These are phyloP conservation scores for Cyaniris semiargus DNA, from an alignment of 2,888 invertebrate genomes.

Conservation along the genomic window DNA sequence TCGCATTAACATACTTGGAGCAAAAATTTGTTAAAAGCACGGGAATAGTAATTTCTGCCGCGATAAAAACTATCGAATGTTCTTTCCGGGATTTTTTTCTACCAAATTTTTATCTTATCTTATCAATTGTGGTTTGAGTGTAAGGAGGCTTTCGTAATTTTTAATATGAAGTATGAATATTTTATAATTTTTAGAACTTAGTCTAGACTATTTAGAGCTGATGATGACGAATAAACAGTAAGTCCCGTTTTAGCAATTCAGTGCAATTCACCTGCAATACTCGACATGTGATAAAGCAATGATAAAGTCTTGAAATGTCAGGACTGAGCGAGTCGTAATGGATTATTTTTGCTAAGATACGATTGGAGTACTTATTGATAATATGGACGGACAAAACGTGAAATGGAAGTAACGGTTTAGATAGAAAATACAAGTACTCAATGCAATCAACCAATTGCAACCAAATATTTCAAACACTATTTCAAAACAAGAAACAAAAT, in stretches of 20 bases:
- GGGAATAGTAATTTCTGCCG: too few relatives aligned
- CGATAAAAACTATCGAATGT: neutral
- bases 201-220: neutral
- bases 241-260: slow-evolving; percentile 10
- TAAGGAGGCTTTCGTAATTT: too few relatives aligned
- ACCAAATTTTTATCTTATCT: too few relatives aligned
- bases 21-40: too few relatives aligned
- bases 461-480: neutral
- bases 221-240: slow-evolving; percentile 14
- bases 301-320: slow-evolving; percentile 25
- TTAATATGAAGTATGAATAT: too few relatives aligned
- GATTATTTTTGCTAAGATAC: slow-evolving; percentile 26
- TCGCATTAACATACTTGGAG: too few relatives aligned
- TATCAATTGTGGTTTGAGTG: too few relatives aligned
- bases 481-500: neutral
- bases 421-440: neutral
- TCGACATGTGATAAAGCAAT: slow-evolving; percentile 17
- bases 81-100: neutral
- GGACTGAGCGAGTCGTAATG: slow-evolving; percentile 11
- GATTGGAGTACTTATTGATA: slow-evolving; percentile 14
- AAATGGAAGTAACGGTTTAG: neutral
- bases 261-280: slow-evolving; percentile 10
- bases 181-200: too few relatives aligned
- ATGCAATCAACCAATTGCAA: too few relatives aligned
- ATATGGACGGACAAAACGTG: neutral